Base-by-base conservation (phyloP, 2,888 invertebrate genomes). In the Lepidocyrtoides sp. region DNA sequence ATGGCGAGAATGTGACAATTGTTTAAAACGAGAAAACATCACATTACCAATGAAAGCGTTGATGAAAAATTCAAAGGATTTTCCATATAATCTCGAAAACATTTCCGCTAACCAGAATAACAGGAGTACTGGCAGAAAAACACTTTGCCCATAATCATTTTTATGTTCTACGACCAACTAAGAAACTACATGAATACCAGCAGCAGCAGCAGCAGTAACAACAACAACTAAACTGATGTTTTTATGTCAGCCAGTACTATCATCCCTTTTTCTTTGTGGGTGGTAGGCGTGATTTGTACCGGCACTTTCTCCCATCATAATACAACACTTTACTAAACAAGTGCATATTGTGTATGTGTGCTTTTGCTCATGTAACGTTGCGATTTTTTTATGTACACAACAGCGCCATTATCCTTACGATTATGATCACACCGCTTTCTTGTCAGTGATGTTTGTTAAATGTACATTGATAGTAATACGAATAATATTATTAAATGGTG, bases 51-150 rank as follows among this genome's bases (percentile, higher is more conserved):
- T 81, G 72, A 54, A 88, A 66, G 41, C 51, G 81, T 36, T 32
- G 79, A 88, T 88, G 79, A 88, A 88, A 88, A 88, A 88, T 81
- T 88, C 69, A 88, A 57, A 81, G 69, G 88, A 72, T 23, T 66
- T 41, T 26, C 75, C 51, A 69, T 48, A 72, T 72, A 88, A 88
- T 88, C 88, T 88, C 85, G 69, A 69, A 77, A 57, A 82, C 75
- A 75, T 75, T 75, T 75, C 75, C 75, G 48, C 26, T 75, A 41
- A 44, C 41, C 63, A 63, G 10, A 2, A 3, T 44, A 44, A 44
- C 44, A n/a, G 14, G 57, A n/a, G 17, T 7, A 17, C 41, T 4
- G 10, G 20, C 57, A 57, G 20, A 0, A 23, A 20, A 20, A 2
- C 36, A 36, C 36, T 36, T 36, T 36, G 36, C 7, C 36, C 7